Base-by-base conservation (phyloP, 2,888 invertebrate species). In the Cloeon dipterum region DNA sequence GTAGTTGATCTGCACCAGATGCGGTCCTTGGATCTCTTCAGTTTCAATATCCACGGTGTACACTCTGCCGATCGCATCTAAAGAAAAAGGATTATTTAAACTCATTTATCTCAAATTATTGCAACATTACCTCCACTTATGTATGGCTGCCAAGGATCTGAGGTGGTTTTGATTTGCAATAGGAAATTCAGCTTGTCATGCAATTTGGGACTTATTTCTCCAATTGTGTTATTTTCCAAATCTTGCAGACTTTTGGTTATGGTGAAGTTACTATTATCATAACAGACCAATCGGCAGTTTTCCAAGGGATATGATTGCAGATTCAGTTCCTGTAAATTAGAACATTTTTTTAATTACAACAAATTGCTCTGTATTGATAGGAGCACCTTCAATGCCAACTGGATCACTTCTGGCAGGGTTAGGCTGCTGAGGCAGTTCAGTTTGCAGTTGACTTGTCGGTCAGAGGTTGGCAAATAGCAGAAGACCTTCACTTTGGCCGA, bases 271-370 rank as follows among this genome's bases (percentile, higher is more conserved):
- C 57, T 54, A 38, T 65, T 64, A 47, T 77, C 70, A 48, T 73
- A 82, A 38, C 64, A 66, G 16, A 81, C 77, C 19, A 83, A 57
- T 4, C 81, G 68, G 47, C 74, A 76, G 42, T 71, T 68, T 36
- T 70, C 65, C n/a, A 70, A 45, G 20, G 3, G 17, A 21, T 17
- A 4, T n/a, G 20, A 19, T 13, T 3, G 11, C 4, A 14, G 18
- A 21, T 11, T 19, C 13, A 35, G 23, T 7, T 18, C 20, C 21
- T 23, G 35, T n/a, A 18, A 20, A 4, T 10, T 3, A 18, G 13
- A 20, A 11, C 3, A 19, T 10, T 34, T 11, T 11, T 8, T 7
- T 18, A 32, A n/a, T n/a, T n/a, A n/a, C 8, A 11, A 23, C 23
- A 23, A 23, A 23, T 23, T 29, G 5, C n/a, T n/a, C 29, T 8